Evolutionary conservation across 2,113 vertebrate species (phyloP).

Genomic region (Pteropus alecto): DNA sequence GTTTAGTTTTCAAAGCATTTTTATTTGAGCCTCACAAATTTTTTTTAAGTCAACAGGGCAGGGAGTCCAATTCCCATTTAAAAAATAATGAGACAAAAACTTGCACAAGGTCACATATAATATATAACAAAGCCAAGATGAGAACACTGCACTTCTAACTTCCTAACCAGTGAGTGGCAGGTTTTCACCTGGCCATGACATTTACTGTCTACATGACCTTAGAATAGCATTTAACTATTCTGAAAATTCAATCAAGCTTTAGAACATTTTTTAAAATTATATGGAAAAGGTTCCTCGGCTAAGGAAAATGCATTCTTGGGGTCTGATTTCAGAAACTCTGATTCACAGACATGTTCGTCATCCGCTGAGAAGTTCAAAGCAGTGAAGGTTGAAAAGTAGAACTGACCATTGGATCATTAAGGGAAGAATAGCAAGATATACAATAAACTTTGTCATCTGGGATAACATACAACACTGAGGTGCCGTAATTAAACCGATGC

Average conservation of each 20-base stretch:
- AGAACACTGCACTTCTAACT: neutral
- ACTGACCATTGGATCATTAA: neutral
- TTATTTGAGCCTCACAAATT: neutral
- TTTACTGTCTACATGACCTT: neutral
- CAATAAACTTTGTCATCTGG: neutral
- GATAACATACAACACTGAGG: neutral
- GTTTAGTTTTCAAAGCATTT: slow-evolving; percentile 13
- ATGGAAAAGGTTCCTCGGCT: neutral
- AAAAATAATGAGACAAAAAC: slow-evolving; percentile 21
- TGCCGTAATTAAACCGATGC: neutral
- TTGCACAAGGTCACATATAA: neutral
- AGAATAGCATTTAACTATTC: neutral
- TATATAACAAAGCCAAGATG: slow-evolving; percentile 17
- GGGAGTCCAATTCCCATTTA: neutral
- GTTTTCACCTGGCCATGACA: neutral
- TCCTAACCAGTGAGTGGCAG: neutral
- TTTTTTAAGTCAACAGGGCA: neutral
- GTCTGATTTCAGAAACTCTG: neutral
- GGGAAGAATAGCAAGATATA: neutral
- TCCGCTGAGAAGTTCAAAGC: neutral
- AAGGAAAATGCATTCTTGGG: neutral
- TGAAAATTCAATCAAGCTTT: slow-evolving; percentile 4
- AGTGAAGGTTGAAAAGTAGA: neutral
- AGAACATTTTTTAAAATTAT: neutral
- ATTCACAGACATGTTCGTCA: neutral